Evolutionary conservation across 2,888 invertebrate species (phyloP).

Genomic region (Euspilapteryx auroguttella): DNA sequence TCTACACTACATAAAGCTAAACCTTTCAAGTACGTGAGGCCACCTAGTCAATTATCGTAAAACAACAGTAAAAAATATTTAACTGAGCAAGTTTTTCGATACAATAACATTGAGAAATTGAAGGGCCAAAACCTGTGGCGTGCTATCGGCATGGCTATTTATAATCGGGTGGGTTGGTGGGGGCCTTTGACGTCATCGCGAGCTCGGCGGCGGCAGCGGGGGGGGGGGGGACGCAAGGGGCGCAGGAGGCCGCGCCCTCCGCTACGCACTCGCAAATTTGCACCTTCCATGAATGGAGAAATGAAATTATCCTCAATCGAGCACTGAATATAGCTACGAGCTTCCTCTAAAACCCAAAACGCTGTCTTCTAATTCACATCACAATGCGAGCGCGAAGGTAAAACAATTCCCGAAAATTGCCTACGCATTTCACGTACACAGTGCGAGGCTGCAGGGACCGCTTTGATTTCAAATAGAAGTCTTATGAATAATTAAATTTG

Average conservation of each 20-base stretch:
- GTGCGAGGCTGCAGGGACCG: too few relatives aligned
- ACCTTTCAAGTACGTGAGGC: too few relatives aligned
- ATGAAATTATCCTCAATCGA: slow-evolving; percentile 40
- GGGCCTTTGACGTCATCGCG: slow-evolving; percentile 50
- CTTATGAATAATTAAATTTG: too few relatives aligned
- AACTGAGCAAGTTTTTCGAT: too few relatives aligned
- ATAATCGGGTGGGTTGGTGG: slow-evolving; percentile 44
- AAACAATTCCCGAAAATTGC: too few relatives aligned
- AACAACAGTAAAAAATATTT: too few relatives aligned
- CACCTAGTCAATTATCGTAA: too few relatives aligned
- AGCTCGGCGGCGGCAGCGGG: slow-evolving; percentile 8
- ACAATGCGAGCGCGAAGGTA: too few relatives aligned
- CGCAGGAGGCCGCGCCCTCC: slow-evolving; percentile 32
- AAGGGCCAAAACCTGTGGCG: slow-evolving; percentile 50
- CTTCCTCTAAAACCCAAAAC: slow-evolving; percentile 23
- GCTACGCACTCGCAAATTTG: slow-evolving; percentile 55
- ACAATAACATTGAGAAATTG: too few relatives aligned
- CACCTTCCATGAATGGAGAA: slow-evolving; percentile 55
- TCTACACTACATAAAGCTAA: too few relatives aligned
- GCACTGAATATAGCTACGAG: slow-evolving; percentile 26
- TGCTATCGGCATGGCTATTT: slow-evolving; percentile 46
- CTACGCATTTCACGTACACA: too few relatives aligned
- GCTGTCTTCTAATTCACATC: slow-evolving; percentile 4
- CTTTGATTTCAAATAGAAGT: too few relatives aligned
- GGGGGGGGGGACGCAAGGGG: slow-evolving; percentile 14